A percentile compares a stretch with the other conserved stretches of the same genome.
These are phyloP conservation scores for Dryobotodes eremita DNA, from an alignment of 2,888 invertebrate species.

Conservation along the genomic window DNA sequence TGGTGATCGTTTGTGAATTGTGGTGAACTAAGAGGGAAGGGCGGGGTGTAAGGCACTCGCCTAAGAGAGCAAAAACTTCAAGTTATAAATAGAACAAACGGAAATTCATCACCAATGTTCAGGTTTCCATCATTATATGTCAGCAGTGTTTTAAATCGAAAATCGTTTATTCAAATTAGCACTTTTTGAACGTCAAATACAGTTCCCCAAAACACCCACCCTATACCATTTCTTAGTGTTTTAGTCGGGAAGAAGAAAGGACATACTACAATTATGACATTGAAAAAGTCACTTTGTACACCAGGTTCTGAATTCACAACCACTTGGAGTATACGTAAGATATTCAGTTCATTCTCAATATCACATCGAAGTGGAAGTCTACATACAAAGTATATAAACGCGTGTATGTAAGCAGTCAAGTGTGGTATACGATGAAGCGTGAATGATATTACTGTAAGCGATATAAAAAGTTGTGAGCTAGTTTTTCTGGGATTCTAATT, in stretches of 20 bases:
- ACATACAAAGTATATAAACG: conserved; percentile 28
- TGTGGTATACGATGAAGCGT: conserved; percentile 58
- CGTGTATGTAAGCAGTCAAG: conserved; percentile 44
- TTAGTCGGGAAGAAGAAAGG: background rate
- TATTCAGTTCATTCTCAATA: conserved; percentile 6
- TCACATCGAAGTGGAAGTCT: conserved; percentile 20
- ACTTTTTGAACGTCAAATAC: background rate
- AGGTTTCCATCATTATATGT: background rate
- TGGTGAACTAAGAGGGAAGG: background rate
- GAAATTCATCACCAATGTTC: background rate
- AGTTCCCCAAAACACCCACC: background rate
- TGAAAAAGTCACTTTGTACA: background rate
- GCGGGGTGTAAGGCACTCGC: background rate
- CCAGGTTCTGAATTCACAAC: background rate
- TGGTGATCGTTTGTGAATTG: background rate
- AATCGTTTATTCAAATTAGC: background rate
- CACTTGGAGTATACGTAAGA: background rate
- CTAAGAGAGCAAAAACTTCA: background rate
- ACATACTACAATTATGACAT: background rate
- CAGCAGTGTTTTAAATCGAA: no score
- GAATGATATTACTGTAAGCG: conserved; percentile 55
- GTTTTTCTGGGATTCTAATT: conserved; percentile 19
- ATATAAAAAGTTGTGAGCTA: conserved; percentile 39
- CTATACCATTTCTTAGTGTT: background rate
- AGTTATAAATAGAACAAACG: background rate